A percentile compares a stretch with the other conserved stretches of the same genome.
phyloP scores from a whole-genome alignment of 2,113 vertebrate genomes.

The Heterotilapia buettikoferi region DNA sequence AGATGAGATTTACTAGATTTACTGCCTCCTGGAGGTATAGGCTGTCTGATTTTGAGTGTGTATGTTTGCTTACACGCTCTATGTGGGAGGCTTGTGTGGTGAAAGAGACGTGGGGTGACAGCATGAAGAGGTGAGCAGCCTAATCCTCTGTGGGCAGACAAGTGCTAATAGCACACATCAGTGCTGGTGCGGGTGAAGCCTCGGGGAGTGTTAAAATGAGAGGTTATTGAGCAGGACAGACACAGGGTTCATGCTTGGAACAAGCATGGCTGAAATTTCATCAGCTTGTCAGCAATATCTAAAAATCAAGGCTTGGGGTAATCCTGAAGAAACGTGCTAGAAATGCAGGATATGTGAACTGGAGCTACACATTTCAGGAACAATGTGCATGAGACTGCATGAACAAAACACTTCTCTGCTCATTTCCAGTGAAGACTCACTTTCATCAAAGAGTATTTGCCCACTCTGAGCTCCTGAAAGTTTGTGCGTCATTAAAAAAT shows the following conservation, averaged over 20 bases:
- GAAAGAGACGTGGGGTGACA: not conserved
- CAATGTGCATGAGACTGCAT: not conserved
- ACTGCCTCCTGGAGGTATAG: not conserved
- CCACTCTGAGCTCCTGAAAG: not conserved
- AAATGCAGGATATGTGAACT: not conserved
- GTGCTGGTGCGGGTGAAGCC: conserved; percentile 2
- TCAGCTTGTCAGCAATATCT: conserved; percentile 16
- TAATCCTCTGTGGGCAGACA: not conserved
- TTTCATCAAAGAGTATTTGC: not conserved
- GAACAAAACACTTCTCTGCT: not conserved
- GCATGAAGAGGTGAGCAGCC: not conserved
- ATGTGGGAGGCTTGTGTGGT: not conserved
- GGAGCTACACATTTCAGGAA: not conserved
- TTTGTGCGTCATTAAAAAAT: not conserved
- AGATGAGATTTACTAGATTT: conserved; percentile 13
- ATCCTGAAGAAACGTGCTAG: not conserved
- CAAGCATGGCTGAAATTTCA: conserved; percentile 28
- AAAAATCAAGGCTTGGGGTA: not conserved
- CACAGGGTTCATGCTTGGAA: not conserved
- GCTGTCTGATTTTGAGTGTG: not conserved
- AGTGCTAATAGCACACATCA: conserved; percentile 35
- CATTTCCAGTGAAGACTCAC: not conserved
- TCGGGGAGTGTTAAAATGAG: conserved; percentile 3
- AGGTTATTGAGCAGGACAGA: not conserved
- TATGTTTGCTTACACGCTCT: not conserved